Evolutionary conservation across 2,888 invertebrate genomes (phyloP), one percentile per base, ranked within the genome.

Genomic region (Megaustenia siamemsis): DNA sequence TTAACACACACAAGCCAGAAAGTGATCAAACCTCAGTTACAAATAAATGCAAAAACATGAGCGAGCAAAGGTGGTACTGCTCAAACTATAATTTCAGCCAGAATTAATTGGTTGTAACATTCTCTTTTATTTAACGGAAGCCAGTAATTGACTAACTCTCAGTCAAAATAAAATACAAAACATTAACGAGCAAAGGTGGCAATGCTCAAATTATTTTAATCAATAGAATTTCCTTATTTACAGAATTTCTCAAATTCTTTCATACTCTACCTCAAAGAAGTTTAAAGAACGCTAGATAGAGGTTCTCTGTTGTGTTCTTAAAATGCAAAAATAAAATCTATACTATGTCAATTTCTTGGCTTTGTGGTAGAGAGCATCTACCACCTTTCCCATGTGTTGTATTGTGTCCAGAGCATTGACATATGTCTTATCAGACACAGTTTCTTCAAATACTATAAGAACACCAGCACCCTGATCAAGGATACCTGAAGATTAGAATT

Each of bases 371-470:
- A 99, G 96, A 80, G 99, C 98, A 95, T 99, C 99, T 91, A 99
- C 99, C 93, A 99, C 99, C 96, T 99, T 99, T 92, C 99, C 98
- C 98, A 99, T 98, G 94, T 97, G 98, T 94, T 98, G 98, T 94
- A 99, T 98, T 87, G 98, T 98, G 94, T 98, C 98, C 93, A 99
- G 95, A 84, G 99, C 98, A 93, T 97, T 97, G 95, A 98, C 98
- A 93, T 99, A 99, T 32, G 99, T 99, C 94, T 98, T 98, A 94
- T 99, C 99, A 86, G 97, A 96, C 76, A 97, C 96, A 85, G 97
- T 96, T 93, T 98, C 98, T 94, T 99, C 99, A 94, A 99, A 99
- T 66, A 99, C 98, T 92, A 99, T 97, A 88, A 99, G 95, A 80
- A 99, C 98, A 87, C 99, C 99, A 94, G 97, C 98, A 86, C 99